Conservation (phyloP, 2,113 vertebrate genomes). For the Anhinga rufa region DNA sequence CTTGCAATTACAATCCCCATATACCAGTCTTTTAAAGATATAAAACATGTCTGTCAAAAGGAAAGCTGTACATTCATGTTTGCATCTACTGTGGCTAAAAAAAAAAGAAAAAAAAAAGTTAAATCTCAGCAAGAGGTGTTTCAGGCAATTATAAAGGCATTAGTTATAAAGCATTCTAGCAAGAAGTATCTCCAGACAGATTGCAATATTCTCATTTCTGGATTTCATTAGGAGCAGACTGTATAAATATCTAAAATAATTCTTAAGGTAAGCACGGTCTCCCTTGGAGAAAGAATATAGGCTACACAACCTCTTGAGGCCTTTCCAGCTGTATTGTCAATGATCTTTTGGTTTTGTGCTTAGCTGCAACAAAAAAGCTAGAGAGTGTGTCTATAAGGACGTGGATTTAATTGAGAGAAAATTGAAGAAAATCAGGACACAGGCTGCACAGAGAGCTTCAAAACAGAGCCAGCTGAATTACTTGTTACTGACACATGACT, state of each 20-base stretch:
- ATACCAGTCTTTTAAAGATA: neutral
- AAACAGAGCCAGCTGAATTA: neutral
- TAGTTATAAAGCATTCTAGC: neutral
- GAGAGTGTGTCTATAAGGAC: neutral
- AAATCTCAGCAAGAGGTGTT: neutral
- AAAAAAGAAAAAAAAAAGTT: neutral
- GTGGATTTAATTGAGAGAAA: neutral
- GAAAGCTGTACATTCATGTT: neutral
- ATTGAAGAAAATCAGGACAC: neutral
- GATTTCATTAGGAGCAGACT: neutral
- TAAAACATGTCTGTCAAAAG: neutral
- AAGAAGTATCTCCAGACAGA: neutral
- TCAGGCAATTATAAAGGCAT: neutral
- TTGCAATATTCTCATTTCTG: neutral
- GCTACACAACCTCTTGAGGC: neutral
- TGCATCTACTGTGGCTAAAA: neutral
- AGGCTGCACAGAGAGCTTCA: neutral
- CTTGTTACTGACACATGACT: neutral
- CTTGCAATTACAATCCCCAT: neutral
- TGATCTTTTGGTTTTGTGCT: neutral
- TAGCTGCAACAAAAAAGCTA: neutral
- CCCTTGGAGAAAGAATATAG: neutral
- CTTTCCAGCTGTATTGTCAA: neutral
- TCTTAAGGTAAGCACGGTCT: neutral
- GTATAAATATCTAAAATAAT: neutral